phyloP scores from a whole-genome alignment of 2,888 invertebrate species.

The Helleia helle region DNA sequence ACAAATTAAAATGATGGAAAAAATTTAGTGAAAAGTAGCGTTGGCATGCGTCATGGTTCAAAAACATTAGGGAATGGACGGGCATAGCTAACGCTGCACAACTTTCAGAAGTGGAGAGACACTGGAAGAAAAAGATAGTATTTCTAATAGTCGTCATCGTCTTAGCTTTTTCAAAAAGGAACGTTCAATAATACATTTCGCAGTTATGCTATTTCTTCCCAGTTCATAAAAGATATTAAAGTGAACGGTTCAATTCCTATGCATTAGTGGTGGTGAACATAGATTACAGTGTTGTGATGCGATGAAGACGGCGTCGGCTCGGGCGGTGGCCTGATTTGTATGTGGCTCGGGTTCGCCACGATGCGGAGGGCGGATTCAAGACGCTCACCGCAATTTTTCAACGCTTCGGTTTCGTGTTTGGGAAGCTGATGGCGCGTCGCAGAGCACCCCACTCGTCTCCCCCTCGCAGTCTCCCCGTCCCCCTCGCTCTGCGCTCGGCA shows the following conservation, averaged over 20 bases:
- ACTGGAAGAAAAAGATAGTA: too few species aligned
- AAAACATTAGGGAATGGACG: too few species aligned
- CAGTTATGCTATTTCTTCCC: neutral
- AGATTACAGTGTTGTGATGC: conserved; percentile 13
- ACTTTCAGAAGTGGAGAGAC: too few species aligned
- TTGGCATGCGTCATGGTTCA: too few species aligned
- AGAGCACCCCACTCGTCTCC: conserved; percentile 29
- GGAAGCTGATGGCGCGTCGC: conserved; percentile 51
- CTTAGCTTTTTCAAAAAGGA: too few species aligned
- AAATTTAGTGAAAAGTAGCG: too few species aligned
- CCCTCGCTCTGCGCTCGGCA: conserved; percentile 32
- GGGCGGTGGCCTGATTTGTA: conserved; percentile 52
- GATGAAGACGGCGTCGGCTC: conserved; percentile 19
- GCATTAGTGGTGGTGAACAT: neutral
- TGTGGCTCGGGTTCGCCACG: conserved; percentile 48
- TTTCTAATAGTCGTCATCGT: neutral
- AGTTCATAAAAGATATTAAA: neutral
- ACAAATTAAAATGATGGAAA: too few species aligned
- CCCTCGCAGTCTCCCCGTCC: too few species aligned
- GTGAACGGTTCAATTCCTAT: conserved; percentile 3
- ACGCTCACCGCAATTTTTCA: conserved; percentile 69
- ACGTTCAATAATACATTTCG: neutral
- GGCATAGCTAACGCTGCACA: too few species aligned
- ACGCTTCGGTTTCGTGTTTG: conserved; percentile 58
- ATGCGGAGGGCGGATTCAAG: conserved; percentile 52